A percentile compares a stretch with the other conserved stretches of the same genome.
phyloP scores from a whole-genome alignment of 1,140 invertebrate genomes.

The Leptopilina boulardi region DNA sequence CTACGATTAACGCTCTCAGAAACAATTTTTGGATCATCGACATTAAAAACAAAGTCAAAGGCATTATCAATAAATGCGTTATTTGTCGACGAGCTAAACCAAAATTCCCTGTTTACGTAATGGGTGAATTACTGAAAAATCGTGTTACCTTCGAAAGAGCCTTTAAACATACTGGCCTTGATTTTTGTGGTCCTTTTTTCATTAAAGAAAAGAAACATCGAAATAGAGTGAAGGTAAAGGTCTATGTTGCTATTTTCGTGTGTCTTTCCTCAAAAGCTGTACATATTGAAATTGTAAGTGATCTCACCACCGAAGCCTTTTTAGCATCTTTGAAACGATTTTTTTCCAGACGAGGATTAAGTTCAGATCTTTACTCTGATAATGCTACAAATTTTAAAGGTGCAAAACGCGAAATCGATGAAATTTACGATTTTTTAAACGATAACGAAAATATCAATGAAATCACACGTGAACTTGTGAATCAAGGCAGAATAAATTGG shows the following conservation, averaged over 20 bases:
- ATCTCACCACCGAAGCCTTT: slow-evolving; percentile 50
- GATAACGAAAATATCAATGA: not conserved
- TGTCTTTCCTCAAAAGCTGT: slow-evolving; percentile 53
- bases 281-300: slow-evolving; percentile 59
- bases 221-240: slow-evolving; percentile 38
- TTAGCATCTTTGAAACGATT: slow-evolving; percentile 62
- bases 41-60: not conserved
- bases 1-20: not conserved
- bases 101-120: not conserved
- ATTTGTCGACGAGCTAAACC: not conserved
- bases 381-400: slow-evolving; percentile 36
- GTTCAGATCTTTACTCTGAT: slow-evolving; percentile 52
- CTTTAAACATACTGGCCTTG: not conserved
- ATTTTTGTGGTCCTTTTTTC: slow-evolving; percentile 38
- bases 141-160: not conserved
- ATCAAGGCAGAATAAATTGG: not conserved
- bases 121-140: not conserved
- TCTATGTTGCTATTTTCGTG: slow-evolving; percentile 36
- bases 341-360: slow-evolving; percentile 54
- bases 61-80: not conserved
- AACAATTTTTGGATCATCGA: slow-evolving; percentile 22
- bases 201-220: slow-evolving; percentile 52
- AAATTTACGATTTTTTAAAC: slow-evolving; percentile 3
- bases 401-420: slow-evolving; percentile 31
- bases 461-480: not conserved